phyloP scores from a whole-genome alignment of 2,888 invertebrate genomes.

The Drosophila anceps region DNA sequence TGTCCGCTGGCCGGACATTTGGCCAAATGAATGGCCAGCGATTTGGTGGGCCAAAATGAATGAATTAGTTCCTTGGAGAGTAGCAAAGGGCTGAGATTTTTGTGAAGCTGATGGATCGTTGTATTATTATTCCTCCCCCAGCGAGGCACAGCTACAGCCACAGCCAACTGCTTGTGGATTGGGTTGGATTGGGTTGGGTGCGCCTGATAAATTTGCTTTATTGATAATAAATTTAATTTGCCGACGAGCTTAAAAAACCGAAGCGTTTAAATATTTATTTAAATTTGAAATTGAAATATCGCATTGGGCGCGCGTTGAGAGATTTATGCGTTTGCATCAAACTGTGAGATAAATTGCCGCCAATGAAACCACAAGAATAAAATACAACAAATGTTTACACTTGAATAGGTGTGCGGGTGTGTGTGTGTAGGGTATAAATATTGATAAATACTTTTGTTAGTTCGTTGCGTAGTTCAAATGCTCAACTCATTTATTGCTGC shows the following conservation, averaged over 20 bases:
- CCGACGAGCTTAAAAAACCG: conserved; percentile 42
- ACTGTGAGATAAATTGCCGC: conserved; percentile 83
- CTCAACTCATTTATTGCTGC: conserved; percentile 11
- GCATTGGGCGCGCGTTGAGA: conserved; percentile 70
- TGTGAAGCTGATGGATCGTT: conserved; percentile 58
- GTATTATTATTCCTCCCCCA: background rate
- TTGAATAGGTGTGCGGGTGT: background rate
- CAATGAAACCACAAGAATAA: conserved; percentile 51
- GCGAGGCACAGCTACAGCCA: background rate
- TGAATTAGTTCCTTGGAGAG: conserved; percentile 79
- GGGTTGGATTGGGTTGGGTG: background rate
- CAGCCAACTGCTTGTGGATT: background rate
- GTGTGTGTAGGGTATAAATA: conserved; percentile 34
- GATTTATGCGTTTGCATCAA: conserved; percentile 84
- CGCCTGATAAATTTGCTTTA: conserved; percentile 54
- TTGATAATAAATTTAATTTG: conserved; percentile 68
- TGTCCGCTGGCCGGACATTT: conserved; percentile 63
- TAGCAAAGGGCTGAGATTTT: conserved; percentile 46
- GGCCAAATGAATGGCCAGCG: conserved; percentile 71
- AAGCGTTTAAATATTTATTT: conserved; percentile 81
- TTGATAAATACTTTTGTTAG: conserved; percentile 42
- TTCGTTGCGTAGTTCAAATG: conserved; percentile 18
- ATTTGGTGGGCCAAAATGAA: conserved; percentile 72
- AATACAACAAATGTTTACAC: conserved; percentile 60
- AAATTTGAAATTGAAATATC: conserved; percentile 80